Base-by-base conservation (phyloP, 2,888 invertebrate genomes). In the Augiades crinisus region DNA sequence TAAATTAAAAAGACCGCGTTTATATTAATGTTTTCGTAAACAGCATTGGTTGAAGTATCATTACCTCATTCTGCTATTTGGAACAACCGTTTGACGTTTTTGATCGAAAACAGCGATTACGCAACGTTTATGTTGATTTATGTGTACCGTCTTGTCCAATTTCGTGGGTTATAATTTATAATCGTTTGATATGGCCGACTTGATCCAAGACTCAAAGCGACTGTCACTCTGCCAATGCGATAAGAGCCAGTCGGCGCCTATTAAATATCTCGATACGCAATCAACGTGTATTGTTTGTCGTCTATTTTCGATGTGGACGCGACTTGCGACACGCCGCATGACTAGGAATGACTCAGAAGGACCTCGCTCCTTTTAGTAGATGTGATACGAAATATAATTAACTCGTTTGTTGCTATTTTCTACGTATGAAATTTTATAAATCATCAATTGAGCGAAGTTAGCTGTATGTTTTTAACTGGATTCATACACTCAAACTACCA, bases 231-330 rank as follows among this genome's bases (percentile, higher is more conserved):
- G 55, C 55, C 55, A 55, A 51, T 17, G 22, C 22, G 33, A 40
- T 52, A 37, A 40, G 52, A 46, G 46, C 52, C 46, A 45, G 44
- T 22, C 51, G 53, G 53, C 44, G 43, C 37, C 47, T 36, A 30
- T 21, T 43, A 22, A 43, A 27, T 22, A 30, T 44, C 45, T 34
- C 22, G 30, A 37, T 36, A 44, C 44, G 33, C 34, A 36, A 38
- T 31, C 47, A 24, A 36, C 19, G 22, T 46, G 34, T 34, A 53
- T 53, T 41, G 51, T 31, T 47, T 40, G 40, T 16, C 22, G 37
- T 55, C 47, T 44, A 52, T 55, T 55, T 46, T 41, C 31, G 40
- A 30, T 27, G 3, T 17, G 22, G 38, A 21, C 10, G 8, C 13
- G 33, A 40, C 19, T 37, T 47, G 27, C 46, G 46, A 24, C 46